These are phyloP conservation scores for Holothuria leucospilota DNA, from an alignment of 53 echinoderm and acorn worm genomes.

Conservation along the genomic window DNA sequence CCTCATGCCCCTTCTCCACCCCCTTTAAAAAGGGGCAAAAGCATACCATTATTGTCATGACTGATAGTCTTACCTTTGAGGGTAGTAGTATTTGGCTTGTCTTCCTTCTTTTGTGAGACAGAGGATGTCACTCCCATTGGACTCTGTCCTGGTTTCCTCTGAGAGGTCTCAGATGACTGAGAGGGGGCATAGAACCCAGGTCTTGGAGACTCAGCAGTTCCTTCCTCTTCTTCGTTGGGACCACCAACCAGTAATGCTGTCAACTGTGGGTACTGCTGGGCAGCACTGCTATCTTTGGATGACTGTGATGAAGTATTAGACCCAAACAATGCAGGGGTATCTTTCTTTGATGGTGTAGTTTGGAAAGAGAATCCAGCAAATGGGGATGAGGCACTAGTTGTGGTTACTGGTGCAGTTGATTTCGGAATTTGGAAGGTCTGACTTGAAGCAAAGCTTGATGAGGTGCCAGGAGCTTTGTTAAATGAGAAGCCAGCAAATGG, in stretches of 20 bases:
- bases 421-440: slow-evolving; percentile 46
- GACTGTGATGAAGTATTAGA: neutral
- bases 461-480: neutral
- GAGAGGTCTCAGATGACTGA: slow-evolving; percentile 8
- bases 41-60: neutral
- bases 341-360: slow-evolving; percentile 9
- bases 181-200: slow-evolving; percentile 64
- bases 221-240: slow-evolving; percentile 2
- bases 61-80: neutral
- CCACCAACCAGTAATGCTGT: slow-evolving; percentile 12
- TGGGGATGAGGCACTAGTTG: slow-evolving; percentile 51
- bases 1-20: too few species aligned
- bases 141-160: slow-evolving; percentile 68
- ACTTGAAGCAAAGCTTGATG: neutral
- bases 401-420: slow-evolving; percentile 27
- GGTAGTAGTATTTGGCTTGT: neutral
- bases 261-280: slow-evolving; percentile 42
- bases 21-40: too few species aligned
- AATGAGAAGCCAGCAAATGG: slow-evolving; percentile 49
- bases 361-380: slow-evolving; percentile 72
- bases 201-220: slow-evolving; percentile 16
- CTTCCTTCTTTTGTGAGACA: neutral
- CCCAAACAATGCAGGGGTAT: neutral
- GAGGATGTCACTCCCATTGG: slow-evolving; percentile 42
- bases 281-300: neutral